Evolutionary conservation across 2,113 vertebrate genomes (phyloP).

Genomic region (Murina feae): DNA sequence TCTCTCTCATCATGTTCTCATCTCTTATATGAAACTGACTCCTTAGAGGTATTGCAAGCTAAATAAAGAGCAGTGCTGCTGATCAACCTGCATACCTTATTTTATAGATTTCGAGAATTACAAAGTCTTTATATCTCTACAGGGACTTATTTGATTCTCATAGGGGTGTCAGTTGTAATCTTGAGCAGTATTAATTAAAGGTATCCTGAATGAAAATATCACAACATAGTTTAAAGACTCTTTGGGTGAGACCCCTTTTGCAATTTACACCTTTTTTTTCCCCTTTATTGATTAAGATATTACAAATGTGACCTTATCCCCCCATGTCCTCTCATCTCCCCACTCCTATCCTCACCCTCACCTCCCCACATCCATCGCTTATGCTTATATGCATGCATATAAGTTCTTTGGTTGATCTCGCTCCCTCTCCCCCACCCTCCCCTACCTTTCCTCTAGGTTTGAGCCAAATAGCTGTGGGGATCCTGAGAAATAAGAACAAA

Average conservation of each 20-base stretch:
- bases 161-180: neutral
- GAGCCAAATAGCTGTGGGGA: no score
- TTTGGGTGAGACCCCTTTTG: neutral
- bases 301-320: no score
- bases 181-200: neutral
- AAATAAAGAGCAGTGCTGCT: neutral
- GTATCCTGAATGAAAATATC: neutral
- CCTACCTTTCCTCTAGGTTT: no score
- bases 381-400: no score
- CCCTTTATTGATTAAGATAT: no score
- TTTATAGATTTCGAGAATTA: neutral
- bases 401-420: no score
- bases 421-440: no score
- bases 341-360: no score
- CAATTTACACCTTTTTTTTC: no score
- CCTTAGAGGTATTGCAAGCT: neutral
- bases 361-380: no score
- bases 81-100: neutral
- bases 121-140: neutral
- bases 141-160: neutral
- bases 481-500: no score
- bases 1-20: neutral
- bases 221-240: neutral
- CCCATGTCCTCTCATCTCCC: no score
- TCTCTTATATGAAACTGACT: neutral